Evolutionary conservation across 2,113 vertebrate genomes (phyloP).

Genomic region (Talpa occidentalis): DNA sequence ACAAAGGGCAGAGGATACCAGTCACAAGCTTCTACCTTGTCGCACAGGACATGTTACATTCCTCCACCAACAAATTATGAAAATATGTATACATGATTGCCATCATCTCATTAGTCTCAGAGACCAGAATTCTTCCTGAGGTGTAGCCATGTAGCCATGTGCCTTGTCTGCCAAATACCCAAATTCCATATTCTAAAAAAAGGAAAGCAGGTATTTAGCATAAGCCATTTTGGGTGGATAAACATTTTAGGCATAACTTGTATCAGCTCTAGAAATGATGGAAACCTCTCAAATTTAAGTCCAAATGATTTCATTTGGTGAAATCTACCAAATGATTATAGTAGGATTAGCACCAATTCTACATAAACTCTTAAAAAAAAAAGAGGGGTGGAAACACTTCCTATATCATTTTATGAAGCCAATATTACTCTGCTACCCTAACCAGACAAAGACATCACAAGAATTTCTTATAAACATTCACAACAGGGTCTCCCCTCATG

Average conservation of each 20-base stretch:
- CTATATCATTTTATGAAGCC: neutral
- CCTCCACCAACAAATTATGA: neutral
- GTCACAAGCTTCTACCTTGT: neutral
- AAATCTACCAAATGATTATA: neutral
- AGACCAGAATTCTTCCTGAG: neutral
- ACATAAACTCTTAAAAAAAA: neutral
- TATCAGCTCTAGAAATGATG: neutral
- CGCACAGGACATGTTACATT: neutral
- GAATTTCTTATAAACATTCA: neutral
- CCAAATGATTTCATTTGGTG: neutral
- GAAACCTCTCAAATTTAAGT: neutral
- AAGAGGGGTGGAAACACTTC: neutral
- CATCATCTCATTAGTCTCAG: neutral
- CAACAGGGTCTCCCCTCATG: too few relatives aligned
- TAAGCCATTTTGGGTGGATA: neutral
- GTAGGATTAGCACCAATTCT: neutral
- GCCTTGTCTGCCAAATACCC: neutral
- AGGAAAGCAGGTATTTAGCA: neutral
- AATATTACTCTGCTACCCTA: neutral
- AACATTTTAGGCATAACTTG: neutral
- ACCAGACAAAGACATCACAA: neutral
- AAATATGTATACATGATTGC: neutral
- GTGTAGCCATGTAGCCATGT: neutral
- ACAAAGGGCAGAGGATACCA: neutral
- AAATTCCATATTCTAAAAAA: neutral